A percentile compares a stretch with the other conserved stretches of the same genome.
These are phyloP conservation scores for Sinosuthora webbiana DNA, from an alignment of 2,113 vertebrate species.

Conservation along the genomic window DNA sequence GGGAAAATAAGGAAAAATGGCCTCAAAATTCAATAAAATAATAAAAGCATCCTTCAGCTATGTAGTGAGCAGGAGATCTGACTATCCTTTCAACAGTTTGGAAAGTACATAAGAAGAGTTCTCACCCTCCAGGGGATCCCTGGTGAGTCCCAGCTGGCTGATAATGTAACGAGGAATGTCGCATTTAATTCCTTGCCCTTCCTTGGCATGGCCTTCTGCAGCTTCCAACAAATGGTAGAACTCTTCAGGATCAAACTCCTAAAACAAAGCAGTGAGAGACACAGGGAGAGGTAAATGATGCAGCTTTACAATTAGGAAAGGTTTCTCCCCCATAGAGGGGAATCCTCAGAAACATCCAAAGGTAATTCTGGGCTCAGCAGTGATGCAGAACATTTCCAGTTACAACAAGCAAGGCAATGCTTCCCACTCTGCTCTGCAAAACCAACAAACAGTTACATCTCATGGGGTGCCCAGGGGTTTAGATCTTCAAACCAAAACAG, in stretches of 20 bases:
- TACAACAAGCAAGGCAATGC: neutral
- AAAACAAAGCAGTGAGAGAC: conserved; percentile 8
- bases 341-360: neutral
- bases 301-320: neutral
- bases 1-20: conserved; percentile 1
- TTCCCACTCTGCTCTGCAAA: neutral
- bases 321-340: neutral
- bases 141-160: conserved; percentile 95
- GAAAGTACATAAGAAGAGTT: neutral
- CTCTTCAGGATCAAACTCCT: conserved; percentile 99
- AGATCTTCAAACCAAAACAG: neutral
- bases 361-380: neutral
- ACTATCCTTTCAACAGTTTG: neutral
- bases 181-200: conserved; percentile 94
- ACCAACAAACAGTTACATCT: neutral
- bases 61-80: neutral
- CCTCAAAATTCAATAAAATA: neutral
- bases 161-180: conserved; percentile 97
- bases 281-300: neutral
- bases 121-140: conserved; percentile 94
- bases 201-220: conserved; percentile 96
- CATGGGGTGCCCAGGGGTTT: neutral
- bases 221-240: conserved; percentile 97
- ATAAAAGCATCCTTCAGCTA: neutral
- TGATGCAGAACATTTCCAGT: neutral